A percentile compares a stretch with the other conserved stretches of the same genome.
These are phyloP conservation scores for Pyrrhia umbra DNA, from an alignment of 2,888 invertebrate genomes.

Conservation along the genomic window DNA sequence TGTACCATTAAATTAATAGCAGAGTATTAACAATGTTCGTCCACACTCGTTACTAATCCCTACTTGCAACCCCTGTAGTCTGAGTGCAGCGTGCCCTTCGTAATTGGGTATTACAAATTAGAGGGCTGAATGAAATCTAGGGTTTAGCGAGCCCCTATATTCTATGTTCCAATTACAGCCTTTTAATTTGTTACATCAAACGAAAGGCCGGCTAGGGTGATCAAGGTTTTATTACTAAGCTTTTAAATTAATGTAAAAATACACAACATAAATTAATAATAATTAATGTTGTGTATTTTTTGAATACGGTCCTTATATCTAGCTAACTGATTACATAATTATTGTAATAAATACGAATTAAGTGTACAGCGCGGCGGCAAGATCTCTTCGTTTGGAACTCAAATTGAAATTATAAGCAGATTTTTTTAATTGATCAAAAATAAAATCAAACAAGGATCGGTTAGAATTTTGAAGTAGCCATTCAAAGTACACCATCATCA, in stretches of 20 bases:
- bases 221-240: constrained; percentile 15
- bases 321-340: no score
- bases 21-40: constrained; percentile 12
- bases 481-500: constrained; percentile 21
- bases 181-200: constrained; percentile 22
- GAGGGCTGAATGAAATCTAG: constrained; percentile 21
- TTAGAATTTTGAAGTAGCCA: background rate
- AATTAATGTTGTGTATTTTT: no score
- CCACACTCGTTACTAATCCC: constrained; percentile 11
- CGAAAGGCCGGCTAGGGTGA: background rate
- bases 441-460: background rate
- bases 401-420: no score
- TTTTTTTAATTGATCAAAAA: background rate
- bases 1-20: constrained; percentile 28
- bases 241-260: no score
- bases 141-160: constrained; percentile 18
- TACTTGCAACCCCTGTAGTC: constrained; percentile 11
- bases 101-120: constrained; percentile 32
- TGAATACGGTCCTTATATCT: no score
- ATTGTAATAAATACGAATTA: no score
- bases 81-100: constrained; percentile 5
- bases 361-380: no score
- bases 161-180: constrained; percentile 34
- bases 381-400: no score
- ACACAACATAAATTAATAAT: no score